Evolutionary conservation across 2,888 invertebrate genomes (phyloP).

Genomic region (Elmis aenea): DNA sequence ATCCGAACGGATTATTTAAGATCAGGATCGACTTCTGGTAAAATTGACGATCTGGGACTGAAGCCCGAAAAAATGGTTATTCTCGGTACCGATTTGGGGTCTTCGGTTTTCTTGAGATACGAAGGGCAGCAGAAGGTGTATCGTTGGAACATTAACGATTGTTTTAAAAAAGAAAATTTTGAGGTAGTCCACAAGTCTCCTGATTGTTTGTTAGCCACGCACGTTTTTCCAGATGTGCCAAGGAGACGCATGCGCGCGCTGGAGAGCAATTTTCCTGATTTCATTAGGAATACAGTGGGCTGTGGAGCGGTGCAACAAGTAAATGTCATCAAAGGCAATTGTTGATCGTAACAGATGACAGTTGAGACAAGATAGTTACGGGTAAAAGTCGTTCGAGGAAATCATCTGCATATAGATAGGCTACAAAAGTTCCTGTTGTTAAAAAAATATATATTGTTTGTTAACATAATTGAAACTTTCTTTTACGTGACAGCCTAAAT

Average conservation of each 20-base stretch:
- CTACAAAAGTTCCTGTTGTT: too few species aligned
- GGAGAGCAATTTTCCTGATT: conserved; percentile 62
- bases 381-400: too few species aligned
- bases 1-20: conserved; percentile 60
- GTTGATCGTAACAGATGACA: too few species aligned
- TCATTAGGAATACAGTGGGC: conserved; percentile 56
- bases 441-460: too few species aligned
- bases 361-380: too few species aligned
- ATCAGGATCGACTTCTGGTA: conserved; percentile 53
- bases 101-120: conserved; percentile 55
- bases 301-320: conserved; percentile 57
- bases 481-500: too few species aligned
- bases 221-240: conserved; percentile 55
- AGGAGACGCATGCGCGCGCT: conserved; percentile 54
- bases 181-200: conserved; percentile 52
- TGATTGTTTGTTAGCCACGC: conserved; percentile 54
- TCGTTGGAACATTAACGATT: conserved; percentile 53
- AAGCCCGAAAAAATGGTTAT: conserved; percentile 56
- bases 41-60: conserved; percentile 50
- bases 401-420: too few species aligned
- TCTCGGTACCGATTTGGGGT: conserved; percentile 59
- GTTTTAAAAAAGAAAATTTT: conserved; percentile 48
- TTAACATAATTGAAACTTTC: too few species aligned
- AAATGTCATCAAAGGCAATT: conserved; percentile 13
- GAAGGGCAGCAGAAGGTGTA: conserved; percentile 56